Evolutionary conservation across 2,888 invertebrate genomes (phyloP), one percentile per base, ranked within the genome.

Genomic region (Melanargia galathea): DNA sequence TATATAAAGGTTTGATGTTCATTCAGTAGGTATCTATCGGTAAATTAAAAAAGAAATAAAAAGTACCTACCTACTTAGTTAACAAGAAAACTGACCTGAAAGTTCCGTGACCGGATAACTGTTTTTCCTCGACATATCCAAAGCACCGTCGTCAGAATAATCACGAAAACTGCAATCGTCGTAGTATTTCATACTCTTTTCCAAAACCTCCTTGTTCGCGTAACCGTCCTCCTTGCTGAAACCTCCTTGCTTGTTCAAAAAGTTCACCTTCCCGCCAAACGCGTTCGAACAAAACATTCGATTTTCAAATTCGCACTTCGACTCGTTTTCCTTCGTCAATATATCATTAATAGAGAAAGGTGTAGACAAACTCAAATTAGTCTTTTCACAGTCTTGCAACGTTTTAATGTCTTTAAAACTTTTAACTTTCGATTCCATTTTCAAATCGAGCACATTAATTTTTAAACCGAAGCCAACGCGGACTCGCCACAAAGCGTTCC

Each of bases 321-420:
- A 79, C 65, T 89, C 90, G 58, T 87, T 90, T 76, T 92, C 93
- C 70, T 87, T 90, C n/a, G 93, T 94, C 75, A 95, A 82, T 79
- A 95, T 95, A 75, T 95, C 95, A 73, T 95, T 95, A 61, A 95
- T 95, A 10, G 95, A 95, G 83, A 95, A 95, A 38, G 95, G 95
- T 10, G 95, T 95, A 10, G 92, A 87, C 67, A 90, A 75, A 77
- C 74, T 88, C 66, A 89, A 75, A 75, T 73, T 85, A 0, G 85
- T 85, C 71, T 90, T 90, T 69, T 90, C 90, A 81, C 90, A 83
- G 43, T 90, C 89, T 77, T 83, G 84, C 63, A 86, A 79, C 4
- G 78, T 75, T 55, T 83, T 68, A 5, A 84, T 72, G 55, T 87
- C 85, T 73, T 85, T 86, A 69, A 80, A 86, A 68, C 75, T 82